Percentiles rank a stretch among this genome's conserved stretches.
Evolutionary conservation across 2,113 vertebrate species (phyloP).

Genomic region (Mus pahari): DNA sequence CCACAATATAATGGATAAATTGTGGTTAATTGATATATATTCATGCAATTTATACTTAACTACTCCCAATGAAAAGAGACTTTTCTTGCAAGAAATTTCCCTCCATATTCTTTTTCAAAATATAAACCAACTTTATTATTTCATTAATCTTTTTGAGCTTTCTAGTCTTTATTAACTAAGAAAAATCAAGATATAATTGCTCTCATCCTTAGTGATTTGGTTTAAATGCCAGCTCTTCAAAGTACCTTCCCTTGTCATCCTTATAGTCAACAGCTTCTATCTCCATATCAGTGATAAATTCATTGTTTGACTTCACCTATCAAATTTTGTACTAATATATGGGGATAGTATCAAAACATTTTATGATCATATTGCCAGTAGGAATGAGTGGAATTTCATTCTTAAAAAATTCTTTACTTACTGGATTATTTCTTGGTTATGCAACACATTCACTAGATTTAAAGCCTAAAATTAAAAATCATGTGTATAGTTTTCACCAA

Average conservation of each 20-base stretch:
- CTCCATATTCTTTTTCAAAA: slow-evolving; percentile 42
- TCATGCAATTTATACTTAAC: background rate
- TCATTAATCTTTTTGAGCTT: slow-evolving; percentile 7
- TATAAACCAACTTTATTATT: background rate
- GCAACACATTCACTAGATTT: background rate
- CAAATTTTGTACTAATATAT: background rate
- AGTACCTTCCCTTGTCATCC: background rate
- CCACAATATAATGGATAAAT: background rate
- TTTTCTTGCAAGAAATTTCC: background rate
- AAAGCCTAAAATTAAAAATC: background rate
- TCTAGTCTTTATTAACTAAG: background rate
- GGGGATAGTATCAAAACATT: background rate
- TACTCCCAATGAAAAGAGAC: background rate
- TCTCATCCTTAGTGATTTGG: background rate
- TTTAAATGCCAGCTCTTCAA: background rate
- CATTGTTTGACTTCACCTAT: background rate
- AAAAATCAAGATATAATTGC: background rate
- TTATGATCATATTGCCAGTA: background rate
- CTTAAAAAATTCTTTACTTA: background rate
- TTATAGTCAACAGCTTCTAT: background rate
- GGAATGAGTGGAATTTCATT: too few relatives aligned
- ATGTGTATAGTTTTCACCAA: background rate
- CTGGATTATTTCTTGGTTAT: background rate
- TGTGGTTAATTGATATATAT: background rate
- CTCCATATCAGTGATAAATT: background rate